Evolutionary conservation across 2,797 vertebrate genomes (phyloP), one percentile per base, ranked within the genome.

Genomic region (Xyrichtys novacula): DNA sequence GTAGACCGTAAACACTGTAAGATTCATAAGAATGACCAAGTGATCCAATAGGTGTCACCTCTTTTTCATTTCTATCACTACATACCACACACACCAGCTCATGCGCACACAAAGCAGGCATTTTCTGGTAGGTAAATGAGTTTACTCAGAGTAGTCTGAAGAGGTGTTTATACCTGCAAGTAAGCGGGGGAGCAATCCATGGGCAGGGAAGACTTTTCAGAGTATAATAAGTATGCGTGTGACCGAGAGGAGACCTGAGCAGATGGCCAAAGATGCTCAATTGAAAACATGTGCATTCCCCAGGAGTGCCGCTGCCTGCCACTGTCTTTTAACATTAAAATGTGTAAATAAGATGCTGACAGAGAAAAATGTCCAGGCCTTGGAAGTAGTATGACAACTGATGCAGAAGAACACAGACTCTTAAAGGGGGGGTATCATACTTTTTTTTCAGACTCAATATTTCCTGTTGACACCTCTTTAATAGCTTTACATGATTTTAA

Each of bases 231-330:
- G 66, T 71, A 78, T 67, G 54, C 50, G 54, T 42, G 65, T 6
- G 39, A 55, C 61, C 29, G 34, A 65, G 43, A 39, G 12, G 67
- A 64, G 66, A 63, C 46, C 55, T 43, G 36, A 76, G 53, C 81
- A 88, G 80, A 85, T 83, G 81, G 76, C 10, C 12, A 74, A 68
- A 6, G 23, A 43, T 49, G 72, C 63, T 57, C 23, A 48, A 42
- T 19, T 44, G 42, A 67, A 71, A 57, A 46, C 7, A 15, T 10
- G 22, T 43, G 76, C 7, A 50, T 46, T 67, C 63, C 49, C 52
- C 49, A 67, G 54, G 34, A 43, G 28, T 14, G 23, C n/a, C n/a
- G n/a, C n/a, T n/a, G n/a, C 7, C 8, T 28, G 31, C 12, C 23
- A 5, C 22, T 31, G 19, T 40, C 7, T 34, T 57, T 74, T 53